Base-by-base conservation (phyloP, 2,888 invertebrate species). In the Halocaridina rubra region DNA sequence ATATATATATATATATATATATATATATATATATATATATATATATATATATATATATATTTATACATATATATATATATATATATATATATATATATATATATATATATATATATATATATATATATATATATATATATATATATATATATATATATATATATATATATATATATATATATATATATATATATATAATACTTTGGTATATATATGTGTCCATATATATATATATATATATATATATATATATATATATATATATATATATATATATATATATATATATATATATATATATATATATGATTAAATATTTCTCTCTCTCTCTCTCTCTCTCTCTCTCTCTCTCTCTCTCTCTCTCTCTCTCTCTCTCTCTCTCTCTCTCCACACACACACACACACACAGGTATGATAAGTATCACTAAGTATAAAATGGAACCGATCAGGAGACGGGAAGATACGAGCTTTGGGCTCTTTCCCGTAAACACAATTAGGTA, bases 1-100 rank as follows among this genome's bases (percentile, higher is more conserved):
- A 32, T 39, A 22, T 7, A 39, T 39, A 22, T 39, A 33, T 39
- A 33, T 39, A 39, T 19, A 22, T 33, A 39, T 24, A 74, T 39
- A 39, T 39, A 39, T 39, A 74, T 74, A 46, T 46, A 33, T 74
- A 19, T 74, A 39, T 39, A 74, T 39, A 46, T 74, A 39, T 33
- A 39, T 74, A 74, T 33, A 74, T 39, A 74, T 33, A 39, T 39
- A 74, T 74, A 39, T 74, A 39, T 39, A 74, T 39, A 74, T 74
- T 39, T n/a, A 74, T 74, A 53, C 19, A 74, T 74, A 5, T 22
- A 74, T 39, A 22, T 39, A 32, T 74, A 39, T 1, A 39, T 22
- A n/a, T 16, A 39, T 29, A 7, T 29, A 74, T 74, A 19, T 33
- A 74, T 19, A n/a, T 39, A 39, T 33, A 39, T 33, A 8, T 19